Conservation (phyloP, 2,797 vertebrate genomes). For the Diceros bicornis region DNA sequence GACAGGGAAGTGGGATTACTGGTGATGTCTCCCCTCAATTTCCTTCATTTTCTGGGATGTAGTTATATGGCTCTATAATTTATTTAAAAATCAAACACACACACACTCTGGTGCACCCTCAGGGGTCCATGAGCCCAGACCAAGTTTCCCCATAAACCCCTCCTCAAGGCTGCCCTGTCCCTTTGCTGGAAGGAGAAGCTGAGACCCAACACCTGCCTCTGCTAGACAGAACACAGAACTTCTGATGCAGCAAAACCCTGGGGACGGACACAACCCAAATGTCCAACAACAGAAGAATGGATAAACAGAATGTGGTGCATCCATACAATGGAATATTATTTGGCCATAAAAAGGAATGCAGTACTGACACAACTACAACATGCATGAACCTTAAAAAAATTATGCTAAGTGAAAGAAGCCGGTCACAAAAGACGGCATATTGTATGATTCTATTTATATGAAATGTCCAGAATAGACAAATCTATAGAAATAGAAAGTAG, state of each 20-base stretch:
- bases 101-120: background rate
- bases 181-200: background rate
- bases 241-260: background rate
- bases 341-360: background rate
- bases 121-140: background rate
- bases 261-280: background rate
- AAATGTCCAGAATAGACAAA: background rate
- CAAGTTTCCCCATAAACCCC: background rate
- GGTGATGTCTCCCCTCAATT: background rate
- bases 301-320: background rate
- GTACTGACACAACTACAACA: background rate
- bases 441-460: background rate
- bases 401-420: background rate
- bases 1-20: background rate
- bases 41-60: background rate
- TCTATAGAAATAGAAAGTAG: background rate
- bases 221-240: background rate
- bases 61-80: background rate
- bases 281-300: background rate
- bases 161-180: background rate
- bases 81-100: background rate
- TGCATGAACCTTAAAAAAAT: background rate
- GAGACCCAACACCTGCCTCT: background rate
- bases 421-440: background rate
- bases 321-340: background rate